phyloP scores from a whole-genome alignment of 2,797 vertebrate species.

The Galago senegalensis region DNA sequence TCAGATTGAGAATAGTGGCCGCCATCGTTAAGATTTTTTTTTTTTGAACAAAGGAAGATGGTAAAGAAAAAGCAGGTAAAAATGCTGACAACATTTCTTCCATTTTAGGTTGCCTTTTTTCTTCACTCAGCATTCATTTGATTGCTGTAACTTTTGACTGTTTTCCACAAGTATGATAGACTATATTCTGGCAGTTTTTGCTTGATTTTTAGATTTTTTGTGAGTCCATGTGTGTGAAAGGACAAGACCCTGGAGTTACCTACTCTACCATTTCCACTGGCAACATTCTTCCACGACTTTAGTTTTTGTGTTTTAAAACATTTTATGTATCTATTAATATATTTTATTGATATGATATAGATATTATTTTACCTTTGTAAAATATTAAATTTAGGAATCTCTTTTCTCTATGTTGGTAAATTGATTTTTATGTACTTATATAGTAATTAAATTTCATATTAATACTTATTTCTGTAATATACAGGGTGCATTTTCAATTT shows the following conservation, averaged over 20 bases:
- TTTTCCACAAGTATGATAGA: not conserved
- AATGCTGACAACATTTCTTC: not conserved
- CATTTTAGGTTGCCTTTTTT: not conserved
- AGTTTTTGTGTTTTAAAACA: not conserved
- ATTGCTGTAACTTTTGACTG: not conserved
- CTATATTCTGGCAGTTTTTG: not conserved
- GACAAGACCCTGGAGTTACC: not conserved
- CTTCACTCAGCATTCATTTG: not conserved
- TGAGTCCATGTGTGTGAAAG: not conserved
- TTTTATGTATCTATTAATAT: not conserved
- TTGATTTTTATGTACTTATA: not conserved
- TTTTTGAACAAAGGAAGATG: not conserved
- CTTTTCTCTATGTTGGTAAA: not conserved
- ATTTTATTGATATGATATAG: not conserved
- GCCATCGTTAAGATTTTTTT: not conserved
- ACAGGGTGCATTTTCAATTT: not conserved
- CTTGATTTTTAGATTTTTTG: not conserved
- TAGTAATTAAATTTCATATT: not conserved
- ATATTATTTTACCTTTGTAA: not conserved
- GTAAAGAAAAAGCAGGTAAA: not conserved
- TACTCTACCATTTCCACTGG: not conserved
- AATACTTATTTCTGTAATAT: not conserved
- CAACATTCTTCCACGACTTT: not conserved
- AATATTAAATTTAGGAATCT: not conserved
- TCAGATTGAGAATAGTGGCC: not conserved